phyloP scores from a whole-genome alignment of 64 coral and sea anemone species.

The Montipora sp. region DNA sequence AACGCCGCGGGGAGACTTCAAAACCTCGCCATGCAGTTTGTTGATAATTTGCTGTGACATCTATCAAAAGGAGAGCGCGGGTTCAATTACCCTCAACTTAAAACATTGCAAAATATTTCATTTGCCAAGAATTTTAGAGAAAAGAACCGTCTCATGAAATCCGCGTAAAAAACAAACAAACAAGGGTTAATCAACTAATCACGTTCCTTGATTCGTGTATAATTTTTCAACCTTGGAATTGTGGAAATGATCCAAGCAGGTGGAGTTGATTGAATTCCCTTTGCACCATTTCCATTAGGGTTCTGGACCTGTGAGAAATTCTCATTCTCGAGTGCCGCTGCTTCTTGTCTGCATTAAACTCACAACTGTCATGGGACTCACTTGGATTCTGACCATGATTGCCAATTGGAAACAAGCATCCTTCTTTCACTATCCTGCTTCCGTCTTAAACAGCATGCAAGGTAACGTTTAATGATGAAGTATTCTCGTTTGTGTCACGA shows the following conservation, averaged over 20 bases:
- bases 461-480: not conserved
- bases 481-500: no score
- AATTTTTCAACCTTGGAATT: not conserved
- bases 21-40: no score
- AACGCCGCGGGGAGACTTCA: no score
- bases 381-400: slow-evolving; percentile 20
- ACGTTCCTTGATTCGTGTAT: no score
- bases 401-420: slow-evolving; percentile 13
- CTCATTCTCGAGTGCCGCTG: not conserved
- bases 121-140: no score
- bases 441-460: slow-evolving; percentile 21
- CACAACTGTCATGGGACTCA: slow-evolving; percentile 27
- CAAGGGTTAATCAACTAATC: no score
- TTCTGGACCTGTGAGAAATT: not conserved
- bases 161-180: no score
- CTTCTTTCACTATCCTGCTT: not conserved
- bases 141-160: no score
- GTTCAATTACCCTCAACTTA: no score
- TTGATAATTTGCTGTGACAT: no score
- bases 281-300: not conserved
- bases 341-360: slow-evolving; percentile 10
- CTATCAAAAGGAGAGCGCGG: no score
- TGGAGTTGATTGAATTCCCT: not conserved
- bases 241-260: not conserved
- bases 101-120: no score